These are phyloP conservation scores for Tricholauxania praeusta DNA, from an alignment of 2,888 invertebrate species.

Conservation along the genomic window DNA sequence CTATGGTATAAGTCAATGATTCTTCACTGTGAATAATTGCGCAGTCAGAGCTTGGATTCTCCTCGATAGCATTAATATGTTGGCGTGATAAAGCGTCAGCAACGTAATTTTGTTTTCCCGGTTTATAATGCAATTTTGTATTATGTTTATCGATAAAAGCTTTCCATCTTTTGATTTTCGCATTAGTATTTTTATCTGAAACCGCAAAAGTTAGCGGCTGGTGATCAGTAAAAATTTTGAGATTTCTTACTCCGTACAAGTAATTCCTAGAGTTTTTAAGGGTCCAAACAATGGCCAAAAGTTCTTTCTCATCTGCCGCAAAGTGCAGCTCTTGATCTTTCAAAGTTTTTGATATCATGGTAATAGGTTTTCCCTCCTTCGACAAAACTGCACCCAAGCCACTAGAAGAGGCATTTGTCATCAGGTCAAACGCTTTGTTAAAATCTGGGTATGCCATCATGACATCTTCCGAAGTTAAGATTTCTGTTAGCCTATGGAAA, in stretches of 20 bases:
- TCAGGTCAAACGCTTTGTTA: slow-evolving; percentile 1
- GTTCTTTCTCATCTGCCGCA: not conserved
- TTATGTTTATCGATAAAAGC: slow-evolving; percentile 19
- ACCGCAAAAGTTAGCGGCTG: no score
- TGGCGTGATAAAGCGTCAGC: slow-evolving; percentile 5
- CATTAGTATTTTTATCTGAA: no score
- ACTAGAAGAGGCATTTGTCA: slow-evolving; percentile 3
- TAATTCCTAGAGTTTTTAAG: slow-evolving; percentile 17
- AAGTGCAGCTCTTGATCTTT: not conserved
- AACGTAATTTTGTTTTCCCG: not conserved
- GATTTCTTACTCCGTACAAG: not conserved
- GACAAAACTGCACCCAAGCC: slow-evolving; percentile 5
- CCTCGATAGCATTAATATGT: not conserved
- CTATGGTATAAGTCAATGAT: not conserved
- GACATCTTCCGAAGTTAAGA: slow-evolving; percentile 8
- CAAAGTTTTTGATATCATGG: slow-evolving; percentile 3
- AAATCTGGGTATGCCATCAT: not conserved
- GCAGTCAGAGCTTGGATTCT: not conserved
- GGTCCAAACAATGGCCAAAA: slow-evolving; percentile 20
- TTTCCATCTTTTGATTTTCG: slow-evolving; percentile 2
- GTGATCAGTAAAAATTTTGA: not conserved
- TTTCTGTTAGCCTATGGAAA: not conserved
- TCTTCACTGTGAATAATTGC: not conserved
- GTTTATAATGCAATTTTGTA: not conserved
- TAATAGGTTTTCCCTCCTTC: slow-evolving; percentile 6